Evolutionary conservation across 2,888 invertebrate genomes (phyloP).

Genomic region (Thymelicus acteon): DNA sequence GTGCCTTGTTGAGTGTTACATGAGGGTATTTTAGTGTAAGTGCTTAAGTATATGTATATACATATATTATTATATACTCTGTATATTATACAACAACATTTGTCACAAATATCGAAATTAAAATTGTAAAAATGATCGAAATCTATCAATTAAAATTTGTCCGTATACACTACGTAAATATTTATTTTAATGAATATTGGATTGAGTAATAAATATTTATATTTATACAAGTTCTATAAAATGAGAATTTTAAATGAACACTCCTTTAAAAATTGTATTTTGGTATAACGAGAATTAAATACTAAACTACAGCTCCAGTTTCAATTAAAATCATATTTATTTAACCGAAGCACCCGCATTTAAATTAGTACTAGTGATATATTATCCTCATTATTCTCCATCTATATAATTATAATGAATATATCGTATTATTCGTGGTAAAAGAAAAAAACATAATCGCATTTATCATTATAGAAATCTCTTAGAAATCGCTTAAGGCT

Average conservation of each 20-base stretch:
- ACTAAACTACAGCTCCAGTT: not conserved
- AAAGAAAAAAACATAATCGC: slow-evolving; percentile 38
- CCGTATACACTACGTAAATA: no score
- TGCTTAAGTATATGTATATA: slow-evolving; percentile 21
- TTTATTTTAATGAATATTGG: no score
- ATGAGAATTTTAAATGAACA: no score
- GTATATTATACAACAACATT: not conserved
- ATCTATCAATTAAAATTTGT: no score
- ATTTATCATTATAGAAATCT: slow-evolving; percentile 32
- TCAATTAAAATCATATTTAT: not conserved
- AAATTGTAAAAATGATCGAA: slow-evolving; percentile 1
- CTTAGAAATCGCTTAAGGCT: slow-evolving; percentile 23
- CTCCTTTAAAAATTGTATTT: not conserved
- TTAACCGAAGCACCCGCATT: not conserved
- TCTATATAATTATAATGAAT: not conserved
- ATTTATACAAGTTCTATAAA: no score
- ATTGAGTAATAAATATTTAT: no score
- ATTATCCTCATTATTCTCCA: no score
- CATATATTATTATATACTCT: slow-evolving; percentile 5
- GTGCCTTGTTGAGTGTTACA: slow-evolving; percentile 71
- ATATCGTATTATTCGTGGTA: slow-evolving; percentile 31
- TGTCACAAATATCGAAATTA: slow-evolving; percentile 4
- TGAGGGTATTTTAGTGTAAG: slow-evolving; percentile 70
- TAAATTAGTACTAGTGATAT: no score
- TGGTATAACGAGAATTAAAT: not conserved